These are phyloP conservation scores for Boleophthalmus pectinirostris DNA, from an alignment of 2,113 vertebrate genomes.

Conservation along the genomic window DNA sequence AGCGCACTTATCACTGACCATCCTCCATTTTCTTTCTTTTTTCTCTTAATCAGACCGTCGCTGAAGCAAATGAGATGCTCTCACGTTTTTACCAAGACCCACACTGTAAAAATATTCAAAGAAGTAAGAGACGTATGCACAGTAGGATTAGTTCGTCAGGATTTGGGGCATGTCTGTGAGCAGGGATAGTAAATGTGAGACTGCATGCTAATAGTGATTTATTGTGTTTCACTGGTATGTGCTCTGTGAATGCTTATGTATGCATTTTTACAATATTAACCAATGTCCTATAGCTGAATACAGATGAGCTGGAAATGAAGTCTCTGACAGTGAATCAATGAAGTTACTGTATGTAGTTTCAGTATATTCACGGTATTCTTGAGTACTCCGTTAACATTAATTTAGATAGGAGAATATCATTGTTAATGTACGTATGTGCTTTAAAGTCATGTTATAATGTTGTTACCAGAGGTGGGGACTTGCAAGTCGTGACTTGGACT, in stretches of 20 bases:
- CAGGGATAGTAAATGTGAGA: constrained; percentile 22
- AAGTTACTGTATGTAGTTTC: constrained; percentile 4
- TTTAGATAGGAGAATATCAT: too few relatives aligned
- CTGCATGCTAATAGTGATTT: constrained; percentile 42
- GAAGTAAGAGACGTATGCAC: neutral
- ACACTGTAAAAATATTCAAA: constrained; percentile 7
- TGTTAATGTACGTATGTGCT: too few relatives aligned
- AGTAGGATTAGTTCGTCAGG: constrained; percentile 41
- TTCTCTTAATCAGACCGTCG: constrained; percentile 8
- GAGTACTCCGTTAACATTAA: neutral
- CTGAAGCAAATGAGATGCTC: constrained; percentile 24
- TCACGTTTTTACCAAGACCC: constrained; percentile 16
- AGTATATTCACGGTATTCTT: neutral
- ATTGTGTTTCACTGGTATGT: constrained; percentile 17
- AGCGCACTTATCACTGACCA: constrained; percentile 4
- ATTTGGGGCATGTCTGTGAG: constrained; percentile 47
- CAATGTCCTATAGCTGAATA: constrained; percentile 48
- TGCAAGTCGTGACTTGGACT: too few relatives aligned
- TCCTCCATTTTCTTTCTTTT: neutral
- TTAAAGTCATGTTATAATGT: too few relatives aligned
- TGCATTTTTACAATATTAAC: constrained; percentile 21
- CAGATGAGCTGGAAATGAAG: constrained; percentile 66
- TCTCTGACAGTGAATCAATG: constrained; percentile 72
- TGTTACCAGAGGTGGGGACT: too few relatives aligned
- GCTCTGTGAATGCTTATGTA: constrained; percentile 12